These are phyloP conservation scores for Scolanthus callimorphus DNA, from an alignment of 92 coral and sea anemone genomes.

Conservation along the genomic window DNA sequence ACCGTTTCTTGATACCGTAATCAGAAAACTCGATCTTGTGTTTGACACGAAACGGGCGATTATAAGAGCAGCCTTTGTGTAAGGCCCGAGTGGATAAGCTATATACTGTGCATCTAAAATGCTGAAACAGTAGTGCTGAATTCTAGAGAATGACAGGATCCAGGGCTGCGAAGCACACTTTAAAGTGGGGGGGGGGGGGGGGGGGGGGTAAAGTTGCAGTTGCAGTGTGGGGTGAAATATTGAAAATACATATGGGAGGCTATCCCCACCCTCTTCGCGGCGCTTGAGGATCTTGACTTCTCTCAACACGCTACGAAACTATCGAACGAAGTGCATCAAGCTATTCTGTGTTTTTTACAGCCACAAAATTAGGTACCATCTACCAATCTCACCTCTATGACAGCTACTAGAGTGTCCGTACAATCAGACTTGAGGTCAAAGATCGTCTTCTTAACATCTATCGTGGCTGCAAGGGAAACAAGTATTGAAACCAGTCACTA, in stretches of 20 bases:
- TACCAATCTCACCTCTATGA: constrained; percentile 72
- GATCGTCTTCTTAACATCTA: constrained; percentile 93
- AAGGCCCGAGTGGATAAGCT: too few species aligned
- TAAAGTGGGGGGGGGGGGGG: too few species aligned
- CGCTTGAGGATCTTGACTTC: neutral
- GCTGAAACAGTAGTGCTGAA: too few species aligned
- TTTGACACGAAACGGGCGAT: too few species aligned
- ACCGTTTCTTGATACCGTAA: too few species aligned
- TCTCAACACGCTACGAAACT: neutral
- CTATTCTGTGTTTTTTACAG: neutral
- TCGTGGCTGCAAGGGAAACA: constrained; percentile 66
- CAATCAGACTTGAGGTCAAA: constrained; percentile 74
- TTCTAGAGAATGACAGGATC: too few species aligned
- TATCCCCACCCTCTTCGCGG: neutral
- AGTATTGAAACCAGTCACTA: too few species aligned
- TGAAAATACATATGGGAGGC: neutral
- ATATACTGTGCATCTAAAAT: too few species aligned
- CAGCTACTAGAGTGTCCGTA: constrained; percentile 85
- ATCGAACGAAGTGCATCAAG: neutral
- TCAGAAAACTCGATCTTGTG: too few species aligned
- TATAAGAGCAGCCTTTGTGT: too few species aligned
- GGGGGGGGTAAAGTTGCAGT: too few species aligned
- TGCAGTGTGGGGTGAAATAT: neutral
- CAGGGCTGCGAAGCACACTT: too few species aligned
- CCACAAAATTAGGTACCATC: neutral